Percentiles rank a stretch among this genome's conserved stretches.
These are phyloP conservation scores for Synergus japonicus DNA, from an alignment of 2,888 invertebrate genomes.

Conservation along the genomic window DNA sequence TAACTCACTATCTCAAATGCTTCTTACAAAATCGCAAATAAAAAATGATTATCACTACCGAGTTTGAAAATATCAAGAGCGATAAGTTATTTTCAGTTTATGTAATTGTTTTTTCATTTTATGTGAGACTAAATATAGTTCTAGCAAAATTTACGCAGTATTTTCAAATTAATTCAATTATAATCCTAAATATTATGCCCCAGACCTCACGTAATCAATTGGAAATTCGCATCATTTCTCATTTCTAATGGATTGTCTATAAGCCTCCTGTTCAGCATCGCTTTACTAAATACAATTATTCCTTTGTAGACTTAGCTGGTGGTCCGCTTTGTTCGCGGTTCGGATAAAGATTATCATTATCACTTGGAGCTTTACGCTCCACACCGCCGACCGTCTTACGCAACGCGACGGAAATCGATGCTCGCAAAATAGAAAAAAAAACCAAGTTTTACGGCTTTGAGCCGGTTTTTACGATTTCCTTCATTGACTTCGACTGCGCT, in stretches of 20 bases:
- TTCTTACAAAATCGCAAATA: not conserved
- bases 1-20: not conserved
- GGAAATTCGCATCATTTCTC: too few species aligned
- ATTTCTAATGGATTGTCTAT: too few species aligned
- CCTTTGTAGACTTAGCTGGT: constrained; percentile 43
- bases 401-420: constrained; percentile 66
- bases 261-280: not conserved
- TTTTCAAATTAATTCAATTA: not conserved
- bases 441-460: constrained; percentile 61
- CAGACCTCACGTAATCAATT: too few species aligned
- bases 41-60: not conserved
- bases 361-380: constrained; percentile 54
- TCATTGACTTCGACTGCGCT: constrained; percentile 55
- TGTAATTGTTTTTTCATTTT: not conserved
- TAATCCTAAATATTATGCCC: too few species aligned
- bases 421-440: constrained; percentile 50
- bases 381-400: constrained; percentile 61
- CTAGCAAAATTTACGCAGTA: not conserved
- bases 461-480: constrained; percentile 63
- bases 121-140: not conserved
- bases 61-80: not conserved
- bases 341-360: constrained; percentile 66
- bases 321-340: constrained; percentile 53
- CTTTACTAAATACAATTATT: not conserved
- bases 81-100: not conserved